Conservation (phyloP, 1,140 invertebrate species). For the Cotesia glomerata region DNA sequence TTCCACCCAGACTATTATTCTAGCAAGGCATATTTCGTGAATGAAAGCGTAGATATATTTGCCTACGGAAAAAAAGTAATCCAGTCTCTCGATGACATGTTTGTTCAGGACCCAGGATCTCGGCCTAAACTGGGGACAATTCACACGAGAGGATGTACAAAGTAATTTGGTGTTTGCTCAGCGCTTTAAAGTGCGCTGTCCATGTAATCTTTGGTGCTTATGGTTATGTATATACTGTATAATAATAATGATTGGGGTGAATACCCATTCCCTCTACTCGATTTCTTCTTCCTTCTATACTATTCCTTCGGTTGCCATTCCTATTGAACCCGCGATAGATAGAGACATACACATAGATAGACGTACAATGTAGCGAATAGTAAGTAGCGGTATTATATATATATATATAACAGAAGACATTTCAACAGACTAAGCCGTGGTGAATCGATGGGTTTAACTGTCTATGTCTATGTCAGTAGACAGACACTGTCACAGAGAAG, state of each 20-base stretch:
- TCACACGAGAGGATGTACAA: slow-evolving; percentile 42
- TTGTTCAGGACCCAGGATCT: slow-evolving; percentile 45
- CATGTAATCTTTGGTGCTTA: slow-evolving; percentile 24
- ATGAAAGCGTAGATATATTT: background rate
- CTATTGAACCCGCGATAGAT: too few relatives aligned
- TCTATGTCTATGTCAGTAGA: background rate
- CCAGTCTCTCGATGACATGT: slow-evolving; percentile 32
- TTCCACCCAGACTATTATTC: too few relatives aligned
- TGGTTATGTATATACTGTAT: too few relatives aligned
- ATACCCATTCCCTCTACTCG: background rate
- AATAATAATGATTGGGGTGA: too few relatives aligned
- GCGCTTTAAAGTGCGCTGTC: slow-evolving; percentile 35
- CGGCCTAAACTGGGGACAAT: slow-evolving; percentile 43
- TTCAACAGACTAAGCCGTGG: background rate
- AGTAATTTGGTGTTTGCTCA: slow-evolving; percentile 52
- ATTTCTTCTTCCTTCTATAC: too few relatives aligned
- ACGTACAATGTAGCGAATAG: background rate
- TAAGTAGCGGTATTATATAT: background rate
- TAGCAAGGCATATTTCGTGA: too few relatives aligned
- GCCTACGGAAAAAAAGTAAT: slow-evolving; percentile 35
- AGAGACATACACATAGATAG: too few relatives aligned
- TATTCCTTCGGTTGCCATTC: too few relatives aligned
- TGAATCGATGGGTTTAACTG: slow-evolving; percentile 10
- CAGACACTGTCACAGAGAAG: background rate
- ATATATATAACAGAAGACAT: background rate